A percentile compares a stretch with the other conserved stretches of the same genome.
These are phyloP conservation scores for Ahaetulla prasina DNA, from an alignment of 2,113 vertebrate species.

Conservation along the genomic window DNA sequence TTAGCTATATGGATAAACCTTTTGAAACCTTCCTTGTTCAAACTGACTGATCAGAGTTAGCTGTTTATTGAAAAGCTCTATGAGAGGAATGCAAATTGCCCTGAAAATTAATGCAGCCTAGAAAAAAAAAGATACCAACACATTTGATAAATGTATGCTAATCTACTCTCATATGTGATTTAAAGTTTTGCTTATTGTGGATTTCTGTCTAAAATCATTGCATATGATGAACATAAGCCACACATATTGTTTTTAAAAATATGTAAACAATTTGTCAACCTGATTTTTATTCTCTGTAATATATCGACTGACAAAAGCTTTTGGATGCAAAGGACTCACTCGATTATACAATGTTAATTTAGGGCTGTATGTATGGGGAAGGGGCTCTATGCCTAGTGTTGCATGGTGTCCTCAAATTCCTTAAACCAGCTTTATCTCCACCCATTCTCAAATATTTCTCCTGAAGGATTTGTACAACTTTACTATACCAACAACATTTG, in stretches of 20 bases:
- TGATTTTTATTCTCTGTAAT: background rate
- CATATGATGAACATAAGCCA: background rate
- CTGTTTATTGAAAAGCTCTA: constrained; percentile 48
- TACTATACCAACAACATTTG: background rate
- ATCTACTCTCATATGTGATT: constrained; percentile 11
- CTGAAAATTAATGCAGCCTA: constrained; percentile 21
- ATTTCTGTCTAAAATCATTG: background rate
- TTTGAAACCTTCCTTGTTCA: constrained; percentile 62
- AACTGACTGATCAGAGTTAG: constrained; percentile 52
- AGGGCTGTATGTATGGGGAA: background rate
- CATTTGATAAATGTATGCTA: background rate
- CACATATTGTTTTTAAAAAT: background rate
- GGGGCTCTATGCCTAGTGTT: background rate
- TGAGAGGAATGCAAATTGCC: constrained; percentile 37
- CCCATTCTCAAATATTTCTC: background rate
- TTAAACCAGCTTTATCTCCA: background rate
- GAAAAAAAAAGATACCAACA: background rate
- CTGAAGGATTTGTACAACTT: background rate
- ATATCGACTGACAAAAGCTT: background rate
- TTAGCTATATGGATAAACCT: constrained; percentile 59
- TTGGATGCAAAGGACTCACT: background rate
- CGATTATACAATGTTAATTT: background rate
- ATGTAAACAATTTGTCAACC: background rate
- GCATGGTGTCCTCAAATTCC: background rate
- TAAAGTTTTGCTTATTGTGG: background rate